Evolutionary conservation across 2,113 vertebrate species (phyloP), one percentile per base, ranked within the genome.

Genomic region (Festucalex cinctus): DNA sequence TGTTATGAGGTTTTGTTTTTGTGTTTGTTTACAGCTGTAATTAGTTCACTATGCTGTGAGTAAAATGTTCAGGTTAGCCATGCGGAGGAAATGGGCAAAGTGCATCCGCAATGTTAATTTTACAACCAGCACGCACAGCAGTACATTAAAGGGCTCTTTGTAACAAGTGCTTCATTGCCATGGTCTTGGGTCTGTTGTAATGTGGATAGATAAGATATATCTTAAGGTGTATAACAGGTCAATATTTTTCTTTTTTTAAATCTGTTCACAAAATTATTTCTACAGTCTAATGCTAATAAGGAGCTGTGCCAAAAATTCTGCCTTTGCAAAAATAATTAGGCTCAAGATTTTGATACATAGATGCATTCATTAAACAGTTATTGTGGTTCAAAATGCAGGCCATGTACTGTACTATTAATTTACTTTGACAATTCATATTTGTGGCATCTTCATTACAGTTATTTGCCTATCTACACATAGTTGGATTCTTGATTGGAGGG

Each of bases 21-120:
- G 71, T 83, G 80, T 81, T 83, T 86, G 74, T 85, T 88, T 82
- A 71, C 78, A 79, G 70, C 62, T n/a, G 79, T 88, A 88, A 91
- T 91, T 89, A 88, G 82, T 78, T 73, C 75, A 81, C 82, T 85
- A 83, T 80, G 70, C 73, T 70, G 79, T 79, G 83, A 88, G 83
- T 75, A 86, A 83, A 88, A 82, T 68, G 83, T 70, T 70, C 71
- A 57, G 68, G 65, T 74, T 74, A 75, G 39, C 82, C 84, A 80
- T 73, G 88, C 83, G 78, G 82, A 80, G 72, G 66, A 71, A 86
- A 82, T 75, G 64, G 75, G 75, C 74, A 79, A 90, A 86, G 85
- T 88, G 81, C 79, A 73, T 71, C 69, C 81, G 70, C 57, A 28
- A 62, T 75, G 61, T 75, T 72, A 74, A 82, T 79, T 84, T 73